phyloP scores from a whole-genome alignment of 2,113 vertebrate genomes.

The Ctenodactylus gundi region DNA sequence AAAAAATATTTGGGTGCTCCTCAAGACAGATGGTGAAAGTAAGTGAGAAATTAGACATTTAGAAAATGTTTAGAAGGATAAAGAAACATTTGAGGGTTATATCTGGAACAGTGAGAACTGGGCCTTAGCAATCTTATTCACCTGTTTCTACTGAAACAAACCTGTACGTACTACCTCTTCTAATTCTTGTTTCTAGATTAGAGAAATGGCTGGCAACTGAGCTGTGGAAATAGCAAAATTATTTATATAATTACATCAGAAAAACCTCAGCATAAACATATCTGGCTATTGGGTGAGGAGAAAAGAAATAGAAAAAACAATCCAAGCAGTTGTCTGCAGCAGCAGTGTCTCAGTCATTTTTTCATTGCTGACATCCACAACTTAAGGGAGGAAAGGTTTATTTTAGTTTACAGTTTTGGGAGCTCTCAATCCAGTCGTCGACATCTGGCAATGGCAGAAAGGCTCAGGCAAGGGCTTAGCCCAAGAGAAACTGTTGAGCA shows the following conservation, averaged over 20 bases:
- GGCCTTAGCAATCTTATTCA: not conserved
- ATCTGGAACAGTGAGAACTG: constrained; percentile 8
- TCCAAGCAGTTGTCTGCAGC: not conserved
- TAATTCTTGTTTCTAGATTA: not conserved
- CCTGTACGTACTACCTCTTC: not conserved
- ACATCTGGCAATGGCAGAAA: too few species aligned
- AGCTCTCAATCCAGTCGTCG: too few species aligned
- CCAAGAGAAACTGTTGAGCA: too few species aligned
- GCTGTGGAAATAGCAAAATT: not conserved
- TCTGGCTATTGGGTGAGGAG: not conserved
- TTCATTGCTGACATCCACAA: too few species aligned
- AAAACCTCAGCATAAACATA: not conserved
- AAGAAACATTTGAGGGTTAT: not conserved
- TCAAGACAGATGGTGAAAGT: not conserved
- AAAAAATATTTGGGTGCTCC: not conserved
- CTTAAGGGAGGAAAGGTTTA: too few species aligned
- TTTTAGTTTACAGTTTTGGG: too few species aligned
- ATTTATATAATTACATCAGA: not conserved
- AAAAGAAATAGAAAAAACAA: constrained; percentile 16
- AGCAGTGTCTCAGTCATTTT: too few species aligned
- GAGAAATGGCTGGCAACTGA: not conserved
- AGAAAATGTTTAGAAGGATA: constrained; percentile 39
- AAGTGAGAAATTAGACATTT: constrained; percentile 41
- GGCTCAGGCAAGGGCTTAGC: too few species aligned
- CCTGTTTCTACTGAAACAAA: not conserved